Evolutionary conservation across 30 jellyfish, hydroid and myxozoan genomes (phyloP).

Genomic region (Aurelia coerulea): DNA sequence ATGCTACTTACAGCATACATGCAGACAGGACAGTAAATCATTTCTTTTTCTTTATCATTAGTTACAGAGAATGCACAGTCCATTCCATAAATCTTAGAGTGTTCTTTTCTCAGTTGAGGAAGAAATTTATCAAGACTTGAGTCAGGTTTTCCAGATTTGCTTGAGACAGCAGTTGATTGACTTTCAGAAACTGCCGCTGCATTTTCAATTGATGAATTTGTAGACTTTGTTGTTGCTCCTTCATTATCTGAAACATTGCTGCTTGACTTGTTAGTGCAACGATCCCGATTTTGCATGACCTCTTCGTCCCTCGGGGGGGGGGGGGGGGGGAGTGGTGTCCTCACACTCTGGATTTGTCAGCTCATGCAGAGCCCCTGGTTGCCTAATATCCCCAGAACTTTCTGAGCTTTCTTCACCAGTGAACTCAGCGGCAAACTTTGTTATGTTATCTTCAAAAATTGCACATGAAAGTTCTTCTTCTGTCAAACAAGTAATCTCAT

Average conservation of each 20-base stretch:
- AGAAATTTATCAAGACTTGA: background rate
- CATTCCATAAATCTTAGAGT: background rate
- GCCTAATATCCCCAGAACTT: no score
- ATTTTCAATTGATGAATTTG: background rate
- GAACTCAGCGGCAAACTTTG: constrained; percentile 8
- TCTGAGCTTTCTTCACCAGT: no score
- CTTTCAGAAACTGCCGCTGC: constrained; percentile 3
- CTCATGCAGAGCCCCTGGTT: no score
- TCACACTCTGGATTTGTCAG: no score
- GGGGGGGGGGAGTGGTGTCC: no score
- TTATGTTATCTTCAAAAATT: constrained; percentile 4
- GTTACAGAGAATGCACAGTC: no score
- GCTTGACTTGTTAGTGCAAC: no score
- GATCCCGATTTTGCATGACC: no score
- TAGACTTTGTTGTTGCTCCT: background rate
- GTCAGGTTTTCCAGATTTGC: background rate
- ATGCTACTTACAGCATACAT: background rate
- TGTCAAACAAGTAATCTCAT: constrained; percentile 17
- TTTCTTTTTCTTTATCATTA: background rate
- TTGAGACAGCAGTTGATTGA: constrained; percentile 1
- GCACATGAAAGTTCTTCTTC: constrained; percentile 24
- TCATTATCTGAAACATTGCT: no score
- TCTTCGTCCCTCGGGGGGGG: no score
- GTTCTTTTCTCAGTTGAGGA: constrained; percentile 26
- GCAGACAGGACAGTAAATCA: constrained; percentile 17